Evolutionary conservation across 2,888 invertebrate genomes (phyloP), one percentile per base, ranked within the genome.

Genomic region (Cerceris rybyensis): DNA sequence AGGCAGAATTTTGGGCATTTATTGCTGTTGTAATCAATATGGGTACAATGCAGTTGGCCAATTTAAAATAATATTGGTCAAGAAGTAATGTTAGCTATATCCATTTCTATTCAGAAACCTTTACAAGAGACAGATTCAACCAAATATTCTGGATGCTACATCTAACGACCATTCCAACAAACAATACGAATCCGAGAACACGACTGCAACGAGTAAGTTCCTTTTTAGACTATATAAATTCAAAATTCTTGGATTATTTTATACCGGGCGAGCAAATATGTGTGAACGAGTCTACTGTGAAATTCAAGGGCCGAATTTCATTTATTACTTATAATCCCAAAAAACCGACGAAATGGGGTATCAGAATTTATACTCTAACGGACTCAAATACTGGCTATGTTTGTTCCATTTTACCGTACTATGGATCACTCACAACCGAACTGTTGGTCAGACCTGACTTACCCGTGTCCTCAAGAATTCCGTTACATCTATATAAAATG

Each of bases 21-120:
- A 57, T 82, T 61, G 80, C 66, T 14, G 77, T 82, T 7, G 69
- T 82, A 42, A 70, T 84, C 46, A 83, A 83, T 73, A 76, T 83
- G 81, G 76, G 78, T 9, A 71, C 70, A 52, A 78, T 83, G 64
- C 54, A 58, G 9, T 28, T 70, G 58, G 65, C 75, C 39, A 73
- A 78, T 64, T 17, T 79, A 54, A 13, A 77, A 67, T 79, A 81
- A 49, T 83, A 79, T 70, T 83, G 78, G 76, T 72, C 75, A 16
- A 59, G n/a, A 17, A 60, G 71, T 55, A n/a, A 9, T 11, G 43
- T 54, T 16, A 77, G 70, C 11, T 28, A 71, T n/a, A 75, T 81
- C 67, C 60, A 60, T 42, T 78, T 81, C 54, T 81, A 75, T 68
- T 49, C 63, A 46, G 43, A 72, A n/a, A 78, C 57, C 55, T 75